Percentiles rank a stretch among this genome's conserved stretches.
phyloP scores from a whole-genome alignment of 2,888 invertebrate genomes.

The Nomada flava region DNA sequence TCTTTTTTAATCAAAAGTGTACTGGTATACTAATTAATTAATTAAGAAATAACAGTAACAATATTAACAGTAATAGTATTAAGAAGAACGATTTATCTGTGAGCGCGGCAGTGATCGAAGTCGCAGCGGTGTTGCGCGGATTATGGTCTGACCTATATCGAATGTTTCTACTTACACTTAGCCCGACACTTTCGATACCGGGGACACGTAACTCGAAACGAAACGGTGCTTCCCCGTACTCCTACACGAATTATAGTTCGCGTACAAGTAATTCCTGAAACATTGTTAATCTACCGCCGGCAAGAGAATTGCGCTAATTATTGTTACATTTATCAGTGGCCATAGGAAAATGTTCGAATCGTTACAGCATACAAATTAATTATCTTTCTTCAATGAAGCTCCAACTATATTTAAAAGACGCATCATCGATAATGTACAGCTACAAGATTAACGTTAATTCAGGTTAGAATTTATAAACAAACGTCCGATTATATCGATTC shows the following conservation, averaged over 20 bases:
- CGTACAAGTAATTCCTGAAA: conserved; percentile 16
- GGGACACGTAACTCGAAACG: conserved; percentile 28
- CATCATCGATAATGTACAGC: too few species aligned
- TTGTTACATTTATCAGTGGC: too few species aligned
- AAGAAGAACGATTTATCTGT: not conserved
- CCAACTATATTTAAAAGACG: too few species aligned
- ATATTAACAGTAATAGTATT: not conserved
- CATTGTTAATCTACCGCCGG: conserved; percentile 3
- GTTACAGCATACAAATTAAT: too few species aligned
- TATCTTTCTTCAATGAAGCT: too few species aligned
- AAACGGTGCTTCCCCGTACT: conserved; percentile 2
- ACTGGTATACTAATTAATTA: too few species aligned
- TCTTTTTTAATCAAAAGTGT: too few species aligned
- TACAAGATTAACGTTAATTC: too few species aligned
- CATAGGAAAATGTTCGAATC: not conserved
- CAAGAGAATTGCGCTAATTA: not conserved
- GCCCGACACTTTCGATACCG: conserved; percentile 15
- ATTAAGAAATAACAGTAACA: too few species aligned
- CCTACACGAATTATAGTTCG: conserved; percentile 9
- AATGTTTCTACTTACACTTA: conserved; percentile 47
- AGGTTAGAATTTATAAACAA: too few species aligned
- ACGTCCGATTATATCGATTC: too few species aligned
- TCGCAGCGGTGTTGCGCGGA: conserved; percentile 38
- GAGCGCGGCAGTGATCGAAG: conserved; percentile 35
- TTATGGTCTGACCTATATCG: conserved; percentile 57